phyloP scores from a whole-genome alignment of 1,140 invertebrate genomes.

The Agrypnia vestita region DNA sequence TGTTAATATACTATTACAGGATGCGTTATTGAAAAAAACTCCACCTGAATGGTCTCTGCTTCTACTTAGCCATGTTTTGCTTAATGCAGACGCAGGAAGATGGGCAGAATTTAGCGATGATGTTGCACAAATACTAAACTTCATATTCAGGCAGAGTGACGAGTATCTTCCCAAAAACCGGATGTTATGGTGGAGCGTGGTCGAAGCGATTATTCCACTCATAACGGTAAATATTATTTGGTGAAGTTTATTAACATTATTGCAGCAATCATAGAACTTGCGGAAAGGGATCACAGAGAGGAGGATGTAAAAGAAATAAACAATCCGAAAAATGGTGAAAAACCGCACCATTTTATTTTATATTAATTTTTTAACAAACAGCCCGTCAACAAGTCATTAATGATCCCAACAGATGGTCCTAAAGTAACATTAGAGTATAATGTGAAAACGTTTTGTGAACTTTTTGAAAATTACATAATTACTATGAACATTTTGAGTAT shows the following conservation, averaged over 20 bases:
- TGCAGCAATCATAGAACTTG: background rate
- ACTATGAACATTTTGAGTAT: too few species aligned
- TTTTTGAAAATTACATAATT: too few species aligned
- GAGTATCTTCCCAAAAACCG: background rate
- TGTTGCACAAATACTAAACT: background rate
- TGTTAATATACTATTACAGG: slow-evolving; percentile 6
- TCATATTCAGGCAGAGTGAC: background rate
- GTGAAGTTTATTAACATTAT: background rate
- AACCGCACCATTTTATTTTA: too few species aligned
- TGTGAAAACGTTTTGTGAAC: too few species aligned
- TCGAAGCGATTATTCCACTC: background rate
- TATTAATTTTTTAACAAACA: too few species aligned
- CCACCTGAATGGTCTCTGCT: background rate
- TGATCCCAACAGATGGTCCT: too few species aligned
- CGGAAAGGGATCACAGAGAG: too few species aligned
- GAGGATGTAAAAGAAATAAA: too few species aligned
- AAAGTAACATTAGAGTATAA: too few species aligned
- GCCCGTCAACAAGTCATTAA: too few species aligned
- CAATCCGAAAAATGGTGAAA: too few species aligned
- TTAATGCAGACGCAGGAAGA: background rate
- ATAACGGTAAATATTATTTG: background rate
- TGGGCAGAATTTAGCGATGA: background rate
- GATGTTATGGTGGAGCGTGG: background rate
- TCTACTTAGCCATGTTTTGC: background rate
- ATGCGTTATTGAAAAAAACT: background rate